Conservation (phyloP, 2,797 vertebrate genomes). For the Myotis findleyi region DNA sequence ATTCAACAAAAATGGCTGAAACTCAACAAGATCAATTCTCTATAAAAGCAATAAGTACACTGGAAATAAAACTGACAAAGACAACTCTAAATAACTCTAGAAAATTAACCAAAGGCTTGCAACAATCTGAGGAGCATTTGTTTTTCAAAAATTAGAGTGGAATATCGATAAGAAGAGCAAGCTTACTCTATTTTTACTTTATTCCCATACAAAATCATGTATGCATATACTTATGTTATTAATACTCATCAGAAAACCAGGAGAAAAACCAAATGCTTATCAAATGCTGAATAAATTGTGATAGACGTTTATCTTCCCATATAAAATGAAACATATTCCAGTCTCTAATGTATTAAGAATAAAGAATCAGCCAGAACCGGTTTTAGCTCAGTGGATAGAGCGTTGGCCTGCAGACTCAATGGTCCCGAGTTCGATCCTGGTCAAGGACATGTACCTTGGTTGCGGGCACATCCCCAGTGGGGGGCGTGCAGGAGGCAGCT, state of each 20-base stretch:
- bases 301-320: not conserved
- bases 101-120: not conserved
- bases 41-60: not conserved
- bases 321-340: not conserved
- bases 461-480: no score
- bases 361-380: not conserved
- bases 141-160: not conserved
- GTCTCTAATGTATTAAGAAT: not conserved
- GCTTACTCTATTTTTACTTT: not conserved
- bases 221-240: constrained; percentile 1
- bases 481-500: no score
- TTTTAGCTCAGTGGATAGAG: no score
- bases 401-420: no score
- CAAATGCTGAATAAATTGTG: not conserved
- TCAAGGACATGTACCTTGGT: no score
- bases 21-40: not conserved
- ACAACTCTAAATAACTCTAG: constrained; percentile 1
- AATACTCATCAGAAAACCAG: not conserved
- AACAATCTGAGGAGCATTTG: not conserved
- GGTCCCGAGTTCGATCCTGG: no score
- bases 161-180: not conserved
- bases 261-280: not conserved
- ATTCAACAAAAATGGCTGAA: not conserved
- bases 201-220: not conserved
- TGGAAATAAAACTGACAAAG: not conserved